These are phyloP conservation scores for Uria lomvia DNA, from an alignment of 2,113 vertebrate genomes.

Conservation along the genomic window DNA sequence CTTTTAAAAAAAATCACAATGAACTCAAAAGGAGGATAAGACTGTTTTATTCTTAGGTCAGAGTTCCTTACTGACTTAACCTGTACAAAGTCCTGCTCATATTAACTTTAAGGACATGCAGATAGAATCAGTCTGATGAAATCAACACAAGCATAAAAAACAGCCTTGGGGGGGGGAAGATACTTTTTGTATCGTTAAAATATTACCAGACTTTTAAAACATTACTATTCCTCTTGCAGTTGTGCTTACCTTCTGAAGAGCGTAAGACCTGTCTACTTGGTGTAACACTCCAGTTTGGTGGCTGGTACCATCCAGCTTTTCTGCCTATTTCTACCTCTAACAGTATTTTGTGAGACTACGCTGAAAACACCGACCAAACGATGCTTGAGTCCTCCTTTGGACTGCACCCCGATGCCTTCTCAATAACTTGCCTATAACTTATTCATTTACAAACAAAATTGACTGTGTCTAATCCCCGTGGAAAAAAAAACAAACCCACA, in stretches of 20 bases:
- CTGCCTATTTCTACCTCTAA: neutral
- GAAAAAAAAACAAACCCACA: neutral
- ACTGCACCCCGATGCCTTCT: neutral
- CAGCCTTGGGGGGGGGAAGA: neutral
- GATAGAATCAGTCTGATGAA: neutral
- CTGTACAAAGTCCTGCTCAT: neutral
- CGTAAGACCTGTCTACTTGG: neutral
- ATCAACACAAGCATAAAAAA: neutral
- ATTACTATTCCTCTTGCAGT: neutral
- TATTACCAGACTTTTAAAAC: neutral
- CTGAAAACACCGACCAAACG: neutral
- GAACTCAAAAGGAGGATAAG: neutral
- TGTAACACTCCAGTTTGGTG: neutral
- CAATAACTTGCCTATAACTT: slow-evolving; percentile 10
- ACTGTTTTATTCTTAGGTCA: neutral
- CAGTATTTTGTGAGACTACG: fast-evolving
- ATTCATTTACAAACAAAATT: slow-evolving; percentile 51
- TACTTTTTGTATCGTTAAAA: neutral
- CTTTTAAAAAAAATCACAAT: neutral
- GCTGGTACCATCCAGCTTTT: neutral
- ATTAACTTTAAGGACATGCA: neutral
- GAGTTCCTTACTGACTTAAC: neutral
- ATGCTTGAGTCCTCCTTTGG: neutral
- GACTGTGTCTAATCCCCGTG: slow-evolving; percentile 40
- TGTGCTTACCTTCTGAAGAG: neutral